Conservation (phyloP, 2,797 vertebrate genomes). For the Brachymystax lenok region DNA sequence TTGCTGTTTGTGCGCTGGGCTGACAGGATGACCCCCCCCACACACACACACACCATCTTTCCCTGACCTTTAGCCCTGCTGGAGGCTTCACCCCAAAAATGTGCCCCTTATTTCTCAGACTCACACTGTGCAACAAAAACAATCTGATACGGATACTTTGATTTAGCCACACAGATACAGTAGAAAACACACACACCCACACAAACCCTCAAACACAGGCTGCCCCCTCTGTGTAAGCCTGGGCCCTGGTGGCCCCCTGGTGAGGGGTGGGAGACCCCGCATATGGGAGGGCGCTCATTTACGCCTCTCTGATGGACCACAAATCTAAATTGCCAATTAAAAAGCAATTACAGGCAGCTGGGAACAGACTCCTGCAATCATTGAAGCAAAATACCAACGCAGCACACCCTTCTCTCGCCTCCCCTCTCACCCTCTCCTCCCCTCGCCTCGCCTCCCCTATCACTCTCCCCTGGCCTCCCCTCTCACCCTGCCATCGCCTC, state of each 20-base stretch:
- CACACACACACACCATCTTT: slow-evolving; percentile 42
- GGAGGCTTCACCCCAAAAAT: slow-evolving; percentile 23
- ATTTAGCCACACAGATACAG: slow-evolving; percentile 9
- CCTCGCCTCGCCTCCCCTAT: slow-evolving; percentile 54
- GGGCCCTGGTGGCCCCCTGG: slow-evolving; percentile 59
- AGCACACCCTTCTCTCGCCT: slow-evolving; percentile 43
- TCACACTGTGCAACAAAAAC: slow-evolving; percentile 47
- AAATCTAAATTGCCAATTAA: slow-evolving; percentile 82
- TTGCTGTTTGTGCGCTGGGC: background rate
- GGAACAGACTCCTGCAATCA: slow-evolving; percentile 74
- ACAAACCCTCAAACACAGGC: slow-evolving; percentile 45
- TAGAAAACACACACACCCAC: slow-evolving; percentile 24
- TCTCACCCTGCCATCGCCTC: too few relatives aligned
- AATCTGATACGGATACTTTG: slow-evolving; percentile 39
- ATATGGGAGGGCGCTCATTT: slow-evolving; percentile 69
- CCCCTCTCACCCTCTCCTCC: slow-evolving; percentile 36
- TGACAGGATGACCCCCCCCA: background rate
- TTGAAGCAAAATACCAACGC: slow-evolving; percentile 76
- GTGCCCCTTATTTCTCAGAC: slow-evolving; percentile 27
- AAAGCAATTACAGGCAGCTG: slow-evolving; percentile 81
- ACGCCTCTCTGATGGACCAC: slow-evolving; percentile 77
- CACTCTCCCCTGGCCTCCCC: slow-evolving; percentile 24
- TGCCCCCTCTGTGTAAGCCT: slow-evolving; percentile 38
- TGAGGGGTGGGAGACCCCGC: slow-evolving; percentile 65
- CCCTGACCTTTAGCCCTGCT: slow-evolving; percentile 45